Conservation (phyloP, 2,888 invertebrate species). For the Caenorhabditis uteleia region DNA sequence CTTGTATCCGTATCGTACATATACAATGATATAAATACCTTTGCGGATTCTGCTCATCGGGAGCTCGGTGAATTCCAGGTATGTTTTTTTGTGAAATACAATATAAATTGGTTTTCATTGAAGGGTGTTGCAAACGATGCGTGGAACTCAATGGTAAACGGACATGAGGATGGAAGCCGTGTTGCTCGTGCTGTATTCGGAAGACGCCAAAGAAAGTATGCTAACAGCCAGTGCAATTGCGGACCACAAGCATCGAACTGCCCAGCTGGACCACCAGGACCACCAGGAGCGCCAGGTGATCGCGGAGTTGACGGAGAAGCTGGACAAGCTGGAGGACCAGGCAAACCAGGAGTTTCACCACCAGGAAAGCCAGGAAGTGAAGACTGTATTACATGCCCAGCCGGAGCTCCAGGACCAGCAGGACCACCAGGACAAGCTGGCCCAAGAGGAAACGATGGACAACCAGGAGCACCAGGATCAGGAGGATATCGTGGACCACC, state of each 20-base stretch:
- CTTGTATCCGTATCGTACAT: constrained; percentile 31
- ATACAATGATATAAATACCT: constrained; percentile 43
- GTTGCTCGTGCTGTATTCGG: no score
- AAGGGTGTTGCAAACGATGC: constrained; percentile 43
- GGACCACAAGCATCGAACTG: no score
- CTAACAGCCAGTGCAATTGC: not conserved
- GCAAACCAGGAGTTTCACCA: constrained; percentile 36
- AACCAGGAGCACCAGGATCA: constrained; percentile 37
- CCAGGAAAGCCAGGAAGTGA: constrained; percentile 40
- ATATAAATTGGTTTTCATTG: not conserved
- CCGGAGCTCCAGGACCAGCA: constrained; percentile 36
- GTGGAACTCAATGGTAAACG: constrained; percentile 45
- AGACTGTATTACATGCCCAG: constrained; percentile 30
- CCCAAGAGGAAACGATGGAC: constrained; percentile 48
- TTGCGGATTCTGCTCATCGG: constrained; percentile 38
- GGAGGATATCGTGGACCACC: constrained; percentile 34
- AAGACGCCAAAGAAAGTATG: constrained; percentile 4
- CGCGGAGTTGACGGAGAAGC: constrained; percentile 36
- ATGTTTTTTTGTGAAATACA: not conserved
- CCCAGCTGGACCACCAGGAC: constrained; percentile 52
- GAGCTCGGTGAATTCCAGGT: constrained; percentile 46
- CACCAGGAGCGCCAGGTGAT: constrained; percentile 48
- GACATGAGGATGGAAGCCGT: not conserved
- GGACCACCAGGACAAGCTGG: constrained; percentile 32
- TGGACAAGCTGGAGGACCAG: constrained; percentile 35